Evolutionary conservation across 2,797 vertebrate genomes (phyloP).

Genomic region (Vipera ursinii): DNA sequence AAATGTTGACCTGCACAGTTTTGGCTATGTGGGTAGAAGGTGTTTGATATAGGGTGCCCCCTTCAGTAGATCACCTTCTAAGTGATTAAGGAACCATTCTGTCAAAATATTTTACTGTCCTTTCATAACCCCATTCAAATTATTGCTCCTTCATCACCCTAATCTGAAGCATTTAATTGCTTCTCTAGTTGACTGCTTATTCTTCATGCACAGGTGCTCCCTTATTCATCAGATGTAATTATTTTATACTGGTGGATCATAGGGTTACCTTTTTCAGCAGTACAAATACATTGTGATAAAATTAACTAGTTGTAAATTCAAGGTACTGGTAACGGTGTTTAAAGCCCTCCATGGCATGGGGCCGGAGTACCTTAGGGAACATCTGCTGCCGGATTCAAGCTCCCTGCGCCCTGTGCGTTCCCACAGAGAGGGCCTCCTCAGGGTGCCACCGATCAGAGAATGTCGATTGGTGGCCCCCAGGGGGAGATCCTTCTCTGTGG

Average conservation of each 20-base stretch:
- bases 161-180: constrained; percentile 48
- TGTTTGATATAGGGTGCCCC: not conserved
- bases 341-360: too few relatives aligned
- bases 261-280: constrained; percentile 44
- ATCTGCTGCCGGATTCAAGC: too few relatives aligned
- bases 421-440: too few relatives aligned
- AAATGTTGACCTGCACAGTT: constrained; percentile 34
- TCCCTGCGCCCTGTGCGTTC: too few relatives aligned
- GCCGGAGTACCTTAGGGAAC: too few relatives aligned
- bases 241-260: constrained; percentile 53
- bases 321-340: too few relatives aligned
- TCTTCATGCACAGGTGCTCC: constrained; percentile 40
- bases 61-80: constrained; percentile 2
- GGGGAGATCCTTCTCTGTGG: too few relatives aligned
- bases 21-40: constrained; percentile 27
- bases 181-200: constrained; percentile 13
- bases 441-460: too few relatives aligned
- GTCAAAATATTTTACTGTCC: constrained; percentile 11
- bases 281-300: constrained; percentile 18
- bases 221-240: constrained; percentile 39
- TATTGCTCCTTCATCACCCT: constrained; percentile 40
- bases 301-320: not conserved
- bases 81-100: constrained; percentile 29
- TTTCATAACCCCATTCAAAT: constrained; percentile 19
- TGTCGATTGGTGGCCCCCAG: too few relatives aligned